Base-by-base conservation (phyloP, 2,113 vertebrate species). In the Salminus brasiliensis region DNA sequence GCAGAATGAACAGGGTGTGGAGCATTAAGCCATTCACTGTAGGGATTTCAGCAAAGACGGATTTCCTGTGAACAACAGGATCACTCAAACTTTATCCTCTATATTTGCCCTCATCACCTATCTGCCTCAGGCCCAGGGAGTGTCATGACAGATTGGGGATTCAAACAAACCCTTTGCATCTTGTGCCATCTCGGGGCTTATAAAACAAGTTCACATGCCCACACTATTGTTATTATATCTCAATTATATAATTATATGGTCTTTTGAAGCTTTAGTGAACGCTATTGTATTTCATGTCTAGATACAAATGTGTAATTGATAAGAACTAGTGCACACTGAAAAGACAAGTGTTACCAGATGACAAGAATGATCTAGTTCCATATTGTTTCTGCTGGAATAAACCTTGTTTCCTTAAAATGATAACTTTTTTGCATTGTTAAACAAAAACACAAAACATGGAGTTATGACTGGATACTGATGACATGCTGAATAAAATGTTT, bases 271-370 rank as follows among this genome's bases (percentile, higher is more conserved):
- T 25, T 76, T 11, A n/a, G 29, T 23, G 57, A 72, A 59, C 62
- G 73, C 29, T 59, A 78, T 73, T 52, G 55, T 45, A 70, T 52
- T 73, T 78, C 60, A 78, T 60, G 75, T 82, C 81, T 68, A 82
- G 81, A 78, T n/a, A 21, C 72, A 65, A 78, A 60, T 68, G 12
- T 21, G 52, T 82, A 78, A 78, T 69, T 73, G 60, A 62, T 69
- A 52, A n/a, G 1, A 0, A 5, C 21, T 39, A 43, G 53, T 74
- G 62, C 30, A 43, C 32, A 53, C 12, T 25, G 52, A 68, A 59
- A 62, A n/a, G 41, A 39, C 60, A 68, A 72, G 45, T 29, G 39
- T 57, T 78, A 13, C 55, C 62, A 81, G 49, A 72, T 79, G 36
- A 76, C 59, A 63, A 55, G n/a, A 55, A 49, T 12, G 3, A 10